These are phyloP conservation scores for Batillaria attramentaria DNA, from an alignment of 1,140 invertebrate genomes.

Conservation along the genomic window DNA sequence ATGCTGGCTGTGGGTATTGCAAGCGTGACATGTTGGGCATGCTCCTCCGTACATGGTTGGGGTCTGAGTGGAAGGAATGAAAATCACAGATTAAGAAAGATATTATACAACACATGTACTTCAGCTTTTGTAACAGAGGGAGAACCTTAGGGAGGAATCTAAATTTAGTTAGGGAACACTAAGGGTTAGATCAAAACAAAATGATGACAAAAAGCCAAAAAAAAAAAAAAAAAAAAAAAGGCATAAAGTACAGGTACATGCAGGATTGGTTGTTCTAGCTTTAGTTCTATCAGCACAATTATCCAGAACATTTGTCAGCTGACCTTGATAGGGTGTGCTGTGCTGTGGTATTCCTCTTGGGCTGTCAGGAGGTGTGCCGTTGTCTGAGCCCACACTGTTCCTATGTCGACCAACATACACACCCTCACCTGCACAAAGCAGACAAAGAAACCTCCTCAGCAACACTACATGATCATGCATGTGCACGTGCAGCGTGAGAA, in stretches of 20 bases:
- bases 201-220: neutral
- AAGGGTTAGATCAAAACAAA: too few species aligned
- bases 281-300: too few species aligned
- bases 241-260: neutral
- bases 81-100: too few species aligned
- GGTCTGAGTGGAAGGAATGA: slow-evolving; percentile 30
- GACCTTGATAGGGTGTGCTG: slow-evolving; percentile 19
- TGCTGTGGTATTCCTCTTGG: slow-evolving; percentile 42
- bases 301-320: neutral
- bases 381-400: slow-evolving; percentile 59
- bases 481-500: too few species aligned
- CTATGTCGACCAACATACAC: slow-evolving; percentile 47
- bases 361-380: slow-evolving; percentile 63
- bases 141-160: too few species aligned
- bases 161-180: neutral
- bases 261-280: too few species aligned
- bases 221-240: neutral
- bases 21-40: slow-evolving; percentile 51
- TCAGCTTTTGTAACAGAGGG: too few species aligned
- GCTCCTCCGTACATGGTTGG: slow-evolving; percentile 42
- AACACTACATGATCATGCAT: too few species aligned
- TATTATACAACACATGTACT: too few species aligned
- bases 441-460: neutral
- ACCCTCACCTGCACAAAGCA: slow-evolving; percentile 45
- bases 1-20: slow-evolving; percentile 38